Evolutionary conservation across 2,113 vertebrate species (phyloP), one percentile per base, ranked within the genome.

Genomic region (Zapus hudsonius): DNA sequence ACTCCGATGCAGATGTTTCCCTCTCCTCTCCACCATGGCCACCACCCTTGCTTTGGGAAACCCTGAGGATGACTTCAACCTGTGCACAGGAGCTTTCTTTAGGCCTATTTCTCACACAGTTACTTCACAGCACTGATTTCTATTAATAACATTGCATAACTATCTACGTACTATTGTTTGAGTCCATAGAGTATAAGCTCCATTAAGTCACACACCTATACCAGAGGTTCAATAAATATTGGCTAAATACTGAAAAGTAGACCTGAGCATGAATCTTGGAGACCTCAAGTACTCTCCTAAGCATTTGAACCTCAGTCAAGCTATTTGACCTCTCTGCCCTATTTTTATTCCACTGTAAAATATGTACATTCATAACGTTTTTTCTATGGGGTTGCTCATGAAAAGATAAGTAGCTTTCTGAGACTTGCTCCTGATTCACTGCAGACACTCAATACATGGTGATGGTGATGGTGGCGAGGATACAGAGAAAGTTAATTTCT

Each of bases 31-130:
- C 57, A 59, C 19, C 22, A 13, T 10, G 29, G 66, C 17, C 9
- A 33, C 47, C 12, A 22, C 27, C 9, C n/a, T 31, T 31, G 81
- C 55, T 84, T 82, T 59, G 38, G 87, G 72, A 84, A 79, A 74
- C 29, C 79, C 33, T 44, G 64, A 19, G 70, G 25, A 90, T 52
- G 63, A 78, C 70, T 66, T 72, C 74, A 89, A 63, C 27, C 70
- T 47, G 7, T 22, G 3, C 7, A 31, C n/a, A 84, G 38, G 7
- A 69, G 29, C 33, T 44, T 76, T n/a, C 31, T 17, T 17, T 83
- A 7, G 52, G 87, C 59, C 84, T 87, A 52, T 83, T n/a, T 73
- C 72, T 95, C 64, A 87, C 27, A 61, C 61, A 67, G 74, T 61
- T 69, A 74, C 79, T 80, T 88, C 7, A 63, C 0, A 69, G 47